Percentiles rank a stretch among this genome's conserved stretches.
Conservation (phyloP, 2,888 invertebrate species). For the Cephus runcator region DNA sequence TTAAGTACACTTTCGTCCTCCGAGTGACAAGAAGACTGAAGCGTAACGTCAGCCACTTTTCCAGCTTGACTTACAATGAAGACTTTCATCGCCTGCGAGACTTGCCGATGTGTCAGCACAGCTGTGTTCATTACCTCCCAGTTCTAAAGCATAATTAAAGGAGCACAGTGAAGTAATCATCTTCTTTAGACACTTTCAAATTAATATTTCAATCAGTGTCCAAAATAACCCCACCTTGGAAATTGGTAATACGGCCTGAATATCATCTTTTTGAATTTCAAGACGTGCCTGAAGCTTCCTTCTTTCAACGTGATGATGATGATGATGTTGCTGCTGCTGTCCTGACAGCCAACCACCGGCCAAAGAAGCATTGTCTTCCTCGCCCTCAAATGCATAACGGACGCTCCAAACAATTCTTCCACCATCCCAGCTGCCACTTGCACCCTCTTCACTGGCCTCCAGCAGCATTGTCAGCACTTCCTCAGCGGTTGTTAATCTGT, state of each 20-base stretch:
- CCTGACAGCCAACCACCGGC: conserved; percentile 50
- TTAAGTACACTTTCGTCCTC: conserved; percentile 96
- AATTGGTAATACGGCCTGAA: conserved; percentile 92
- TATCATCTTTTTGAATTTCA: conserved; percentile 93
- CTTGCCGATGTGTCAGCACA: conserved; percentile 91
- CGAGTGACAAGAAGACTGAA: conserved; percentile 94
- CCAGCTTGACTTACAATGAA: conserved; percentile 95
- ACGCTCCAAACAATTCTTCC: conserved; percentile 90
- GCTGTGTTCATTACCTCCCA: conserved; percentile 97
- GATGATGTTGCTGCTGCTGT: conserved; percentile 49
- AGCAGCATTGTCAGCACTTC: conserved; percentile 93
- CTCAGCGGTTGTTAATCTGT: conserved; percentile 67
- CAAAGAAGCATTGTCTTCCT: conserved; percentile 59
- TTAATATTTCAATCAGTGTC: neutral
- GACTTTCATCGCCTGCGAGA: conserved; percentile 94
- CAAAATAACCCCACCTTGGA: conserved; percentile 77
- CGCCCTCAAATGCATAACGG: conserved; percentile 76
- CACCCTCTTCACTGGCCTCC: conserved; percentile 84
- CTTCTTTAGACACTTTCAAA: neutral
- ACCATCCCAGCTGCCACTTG: conserved; percentile 77
- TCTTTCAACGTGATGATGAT: conserved; percentile 56
- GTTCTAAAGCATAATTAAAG: conserved; percentile 72
- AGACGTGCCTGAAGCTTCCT: conserved; percentile 83
- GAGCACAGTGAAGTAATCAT: conserved; percentile 27
- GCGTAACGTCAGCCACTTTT: conserved; percentile 93